phyloP scores from a whole-genome alignment of 2,113 vertebrate species.

The Acinonyx jubatus region DNA sequence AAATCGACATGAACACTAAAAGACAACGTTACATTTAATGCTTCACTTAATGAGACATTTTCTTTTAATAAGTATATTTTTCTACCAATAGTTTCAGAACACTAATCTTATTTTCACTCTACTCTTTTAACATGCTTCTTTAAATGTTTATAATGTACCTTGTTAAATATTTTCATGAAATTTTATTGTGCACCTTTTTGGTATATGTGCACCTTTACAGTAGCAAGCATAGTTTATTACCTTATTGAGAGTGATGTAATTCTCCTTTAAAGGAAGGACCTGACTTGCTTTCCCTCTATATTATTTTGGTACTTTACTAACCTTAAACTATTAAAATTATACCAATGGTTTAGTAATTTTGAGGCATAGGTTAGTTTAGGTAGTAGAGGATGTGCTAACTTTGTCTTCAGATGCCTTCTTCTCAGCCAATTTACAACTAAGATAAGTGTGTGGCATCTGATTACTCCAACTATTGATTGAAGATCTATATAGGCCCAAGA shows the following conservation, averaged over 20 bases:
- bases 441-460: neutral
- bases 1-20: neutral
- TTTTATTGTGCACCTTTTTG: conserved; percentile 8
- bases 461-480: neutral
- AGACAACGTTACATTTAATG: neutral
- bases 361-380: conserved; percentile 16
- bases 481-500: neutral
- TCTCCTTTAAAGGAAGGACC: conserved; percentile 21
- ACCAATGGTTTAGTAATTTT: conserved; percentile 27
- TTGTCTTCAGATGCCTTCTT: conserved; percentile 16
- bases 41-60: conserved; percentile 42
- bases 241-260: conserved; percentile 45
- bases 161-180: conserved; percentile 54
- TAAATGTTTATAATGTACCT: conserved; percentile 60
- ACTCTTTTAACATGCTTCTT: neutral
- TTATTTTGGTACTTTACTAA: conserved; percentile 55
- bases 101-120: conserved; percentile 25
- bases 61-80: conserved; percentile 76
- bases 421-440: neutral
- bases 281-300: conserved; percentile 4
- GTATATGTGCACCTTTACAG: neutral
- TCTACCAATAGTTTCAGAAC: conserved; percentile 64
- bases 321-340: conserved; percentile 25
- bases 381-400: neutral
- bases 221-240: neutral